Percentiles rank a stretch among this genome's conserved stretches.
These are phyloP conservation scores for Syrphus vitripennis DNA, from an alignment of 2,888 invertebrate genomes.

Conservation along the genomic window DNA sequence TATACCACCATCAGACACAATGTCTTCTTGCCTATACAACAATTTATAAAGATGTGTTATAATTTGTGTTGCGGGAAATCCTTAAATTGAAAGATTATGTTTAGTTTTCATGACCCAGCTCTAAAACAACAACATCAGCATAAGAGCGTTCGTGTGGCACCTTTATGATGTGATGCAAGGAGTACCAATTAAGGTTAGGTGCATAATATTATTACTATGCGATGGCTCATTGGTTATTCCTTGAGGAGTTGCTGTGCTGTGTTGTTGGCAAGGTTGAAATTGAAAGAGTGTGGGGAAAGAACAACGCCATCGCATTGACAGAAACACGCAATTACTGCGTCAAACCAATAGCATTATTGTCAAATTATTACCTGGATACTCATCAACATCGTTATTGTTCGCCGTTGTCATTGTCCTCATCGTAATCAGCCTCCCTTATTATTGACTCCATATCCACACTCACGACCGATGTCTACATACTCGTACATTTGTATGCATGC, in stretches of 20 bases:
- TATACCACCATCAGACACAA: background rate
- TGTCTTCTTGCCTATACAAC: background rate
- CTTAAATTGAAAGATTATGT: slow-evolving; percentile 32
- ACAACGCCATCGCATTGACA: slow-evolving; percentile 24
- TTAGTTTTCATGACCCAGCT: slow-evolving; percentile 4
- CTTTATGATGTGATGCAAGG: background rate
- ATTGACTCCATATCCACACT: background rate
- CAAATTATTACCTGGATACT: slow-evolving; percentile 52
- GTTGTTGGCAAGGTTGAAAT: background rate
- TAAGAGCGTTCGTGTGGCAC: slow-evolving; percentile 3
- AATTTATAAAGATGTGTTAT: background rate
- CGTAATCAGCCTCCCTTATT: background rate
- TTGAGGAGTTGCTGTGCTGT: background rate
- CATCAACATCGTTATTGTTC: slow-evolving; percentile 40
- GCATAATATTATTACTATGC: slow-evolving; percentile 1
- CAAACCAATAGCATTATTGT: slow-evolving; percentile 56
- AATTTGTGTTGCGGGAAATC: slow-evolving; percentile 19
- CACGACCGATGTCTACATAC: background rate
- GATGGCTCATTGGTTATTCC: background rate
- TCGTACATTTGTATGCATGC: background rate
- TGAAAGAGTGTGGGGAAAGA: background rate
- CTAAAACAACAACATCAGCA: background rate
- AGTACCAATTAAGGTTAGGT: background rate
- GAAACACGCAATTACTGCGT: slow-evolving; percentile 52
- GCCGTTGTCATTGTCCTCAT: background rate